Conservation (phyloP, 2,888 invertebrate genomes). For the Melinaea menophilus region DNA sequence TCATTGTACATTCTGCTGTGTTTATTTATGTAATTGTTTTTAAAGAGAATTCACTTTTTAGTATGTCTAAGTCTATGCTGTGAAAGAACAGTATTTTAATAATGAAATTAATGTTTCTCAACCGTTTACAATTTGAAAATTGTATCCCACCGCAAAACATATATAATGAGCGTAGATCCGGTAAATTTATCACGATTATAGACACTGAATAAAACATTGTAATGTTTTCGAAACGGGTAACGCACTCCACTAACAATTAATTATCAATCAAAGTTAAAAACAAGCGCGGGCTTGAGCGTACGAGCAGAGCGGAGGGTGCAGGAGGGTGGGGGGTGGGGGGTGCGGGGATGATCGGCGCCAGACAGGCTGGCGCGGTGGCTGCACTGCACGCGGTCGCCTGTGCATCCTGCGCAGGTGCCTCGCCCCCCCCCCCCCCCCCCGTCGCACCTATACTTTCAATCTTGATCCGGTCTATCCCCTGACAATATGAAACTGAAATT, state of each 20-base stretch:
- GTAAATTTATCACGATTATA: constrained; percentile 24
- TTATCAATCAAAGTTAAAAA: constrained; percentile 78
- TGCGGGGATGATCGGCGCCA: constrained; percentile 53
- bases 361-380: constrained; percentile 66
- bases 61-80: too few relatives aligned
- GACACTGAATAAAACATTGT: constrained; percentile 32
- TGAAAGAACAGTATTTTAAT: too few relatives aligned
- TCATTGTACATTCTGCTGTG: too few relatives aligned
- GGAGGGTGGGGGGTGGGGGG: constrained; percentile 31
- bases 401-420: constrained; percentile 71
- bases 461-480: background rate
- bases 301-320: constrained; percentile 35
- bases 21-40: too few relatives aligned
- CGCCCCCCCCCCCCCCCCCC: constrained; percentile 36
- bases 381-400: constrained; percentile 47
- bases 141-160: background rate
- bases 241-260: constrained; percentile 69
- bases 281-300: constrained; percentile 58
- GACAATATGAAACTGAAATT: background rate
- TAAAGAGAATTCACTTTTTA: too few relatives aligned
- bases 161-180: constrained; percentile 14
- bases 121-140: background rate
- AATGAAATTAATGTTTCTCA: too few relatives aligned
- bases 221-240: constrained; percentile 51
- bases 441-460: constrained; percentile 26